Percentiles rank a stretch among this genome's conserved stretches.
Conservation (phyloP, 2,797 vertebrate species). For the Semotilus atromaculatus region DNA sequence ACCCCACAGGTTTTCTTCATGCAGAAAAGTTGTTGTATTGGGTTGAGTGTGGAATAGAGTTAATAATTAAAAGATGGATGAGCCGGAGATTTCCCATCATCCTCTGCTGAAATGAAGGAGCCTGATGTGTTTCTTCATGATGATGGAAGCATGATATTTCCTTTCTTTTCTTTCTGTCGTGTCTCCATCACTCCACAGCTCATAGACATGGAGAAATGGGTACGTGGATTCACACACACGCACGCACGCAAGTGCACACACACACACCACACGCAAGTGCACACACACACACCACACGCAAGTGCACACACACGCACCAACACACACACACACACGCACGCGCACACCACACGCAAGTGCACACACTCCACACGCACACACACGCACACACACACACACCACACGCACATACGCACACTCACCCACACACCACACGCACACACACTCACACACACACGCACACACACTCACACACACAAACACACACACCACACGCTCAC, state of each 20-base stretch:
- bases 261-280: neutral
- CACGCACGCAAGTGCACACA: neutral
- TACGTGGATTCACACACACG: slow-evolving; percentile 75
- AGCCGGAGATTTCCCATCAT: neutral
- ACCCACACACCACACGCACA: too few relatives aligned
- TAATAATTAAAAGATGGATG: neutral
- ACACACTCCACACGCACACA: neutral
- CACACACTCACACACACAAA: neutral
- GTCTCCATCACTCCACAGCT: slow-evolving; percentile 84
- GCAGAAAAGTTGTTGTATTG: neutral
- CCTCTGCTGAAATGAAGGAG: slow-evolving; percentile 22
- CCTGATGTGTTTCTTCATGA: slow-evolving; percentile 32
- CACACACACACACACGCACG: neutral
- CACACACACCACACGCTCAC: too few relatives aligned
- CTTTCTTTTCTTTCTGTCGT: slow-evolving; percentile 69
- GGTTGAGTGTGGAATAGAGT: neutral
- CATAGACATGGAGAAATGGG: slow-evolving; percentile 93
- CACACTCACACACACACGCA: too few relatives aligned
- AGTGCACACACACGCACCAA: too few relatives aligned
- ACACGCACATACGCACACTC: neutral
- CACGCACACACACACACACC: neutral
- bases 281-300: neutral
- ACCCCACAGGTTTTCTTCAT: neutral
- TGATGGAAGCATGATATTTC: slow-evolving; percentile 58
- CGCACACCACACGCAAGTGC: neutral